These are phyloP conservation scores for Nannoperca obscura DNA, from an alignment of 2,797 vertebrate species.

Conservation along the genomic window DNA sequence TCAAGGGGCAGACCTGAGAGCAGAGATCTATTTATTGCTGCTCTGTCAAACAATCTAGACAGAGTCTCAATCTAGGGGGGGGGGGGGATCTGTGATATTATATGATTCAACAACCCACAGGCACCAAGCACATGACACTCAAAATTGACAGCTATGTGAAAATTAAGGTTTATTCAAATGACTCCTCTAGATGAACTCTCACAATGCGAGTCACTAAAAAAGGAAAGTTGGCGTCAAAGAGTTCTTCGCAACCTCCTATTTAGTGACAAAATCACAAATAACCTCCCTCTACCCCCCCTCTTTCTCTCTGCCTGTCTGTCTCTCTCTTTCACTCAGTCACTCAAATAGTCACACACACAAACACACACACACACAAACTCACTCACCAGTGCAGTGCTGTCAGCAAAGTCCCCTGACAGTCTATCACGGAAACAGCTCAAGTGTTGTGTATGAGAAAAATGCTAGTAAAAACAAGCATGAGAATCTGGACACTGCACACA, in stretches of 20 bases:
- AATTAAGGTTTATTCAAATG: slow-evolving; percentile 71
- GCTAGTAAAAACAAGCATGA: slow-evolving; percentile 69
- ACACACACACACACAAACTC: slow-evolving; percentile 48
- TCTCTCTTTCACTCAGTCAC: slow-evolving; percentile 64
- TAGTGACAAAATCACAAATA: slow-evolving; percentile 71
- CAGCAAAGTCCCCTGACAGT: slow-evolving; percentile 79
- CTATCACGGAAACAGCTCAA: slow-evolving; percentile 75
- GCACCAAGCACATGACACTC: slow-evolving; percentile 47
- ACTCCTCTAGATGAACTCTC: slow-evolving; percentile 62
- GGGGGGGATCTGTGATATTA: slow-evolving; percentile 37
- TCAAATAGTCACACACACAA: slow-evolving; percentile 50
- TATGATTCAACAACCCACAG: slow-evolving; percentile 65
- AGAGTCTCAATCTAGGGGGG: slow-evolving; percentile 32
- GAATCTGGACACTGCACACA: slow-evolving; percentile 63
- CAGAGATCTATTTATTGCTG: slow-evolving; percentile 43
- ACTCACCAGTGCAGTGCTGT: slow-evolving; percentile 72
- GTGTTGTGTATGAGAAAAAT: slow-evolving; percentile 76
- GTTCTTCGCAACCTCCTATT: slow-evolving; percentile 66
- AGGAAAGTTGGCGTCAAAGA: slow-evolving; percentile 56
- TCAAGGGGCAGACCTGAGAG: slow-evolving; percentile 43
- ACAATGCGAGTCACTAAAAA: slow-evolving; percentile 40
- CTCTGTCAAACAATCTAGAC: slow-evolving; percentile 46
- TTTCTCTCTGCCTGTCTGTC: slow-evolving; percentile 25
- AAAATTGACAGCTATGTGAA: slow-evolving; percentile 59
- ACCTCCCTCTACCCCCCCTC: slow-evolving; percentile 25